Conservation (phyloP, 2,113 vertebrate genomes). For the Sisor rabdophorus region DNA sequence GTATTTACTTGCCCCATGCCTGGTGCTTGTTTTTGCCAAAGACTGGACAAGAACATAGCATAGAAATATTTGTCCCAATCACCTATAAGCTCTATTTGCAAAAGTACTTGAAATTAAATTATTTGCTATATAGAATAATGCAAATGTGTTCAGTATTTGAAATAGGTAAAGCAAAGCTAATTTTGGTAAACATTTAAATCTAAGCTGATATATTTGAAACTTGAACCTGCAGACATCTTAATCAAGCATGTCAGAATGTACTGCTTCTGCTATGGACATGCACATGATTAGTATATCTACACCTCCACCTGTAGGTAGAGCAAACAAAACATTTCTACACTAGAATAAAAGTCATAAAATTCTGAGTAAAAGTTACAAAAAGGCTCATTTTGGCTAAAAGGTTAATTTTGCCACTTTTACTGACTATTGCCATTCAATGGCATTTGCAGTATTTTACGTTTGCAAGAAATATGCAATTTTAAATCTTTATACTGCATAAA, state of each 20-base stretch:
- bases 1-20: slow-evolving; percentile 14
- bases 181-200: background rate
- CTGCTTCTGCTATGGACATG: slow-evolving; percentile 17
- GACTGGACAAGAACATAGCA: slow-evolving; percentile 17
- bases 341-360: slow-evolving; percentile 7
- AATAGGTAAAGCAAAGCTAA: slow-evolving; percentile 5
- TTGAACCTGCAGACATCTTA: slow-evolving; percentile 30
- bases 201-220: slow-evolving; percentile 36
- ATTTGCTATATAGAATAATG: slow-evolving; percentile 1
- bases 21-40: slow-evolving; percentile 43
- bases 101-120: slow-evolving; percentile 19
- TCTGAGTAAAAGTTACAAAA: background rate
- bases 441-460: slow-evolving; percentile 31
- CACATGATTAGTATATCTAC: background rate
- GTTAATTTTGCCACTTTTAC: background rate
- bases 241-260: slow-evolving; percentile 18
- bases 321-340: background rate
- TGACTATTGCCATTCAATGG: slow-evolving; percentile 19
- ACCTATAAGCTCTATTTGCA: background rate
- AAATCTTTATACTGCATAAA: slow-evolving; percentile 21
- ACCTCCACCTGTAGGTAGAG: background rate
- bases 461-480: slow-evolving; percentile 10
- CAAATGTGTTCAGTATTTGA: slow-evolving; percentile 29
- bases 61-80: slow-evolving; percentile 1
- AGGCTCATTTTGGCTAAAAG: too few species aligned